These are phyloP conservation scores for Hybos culiciformis DNA, from an alignment of 2,888 invertebrate genomes.

Conservation along the genomic window DNA sequence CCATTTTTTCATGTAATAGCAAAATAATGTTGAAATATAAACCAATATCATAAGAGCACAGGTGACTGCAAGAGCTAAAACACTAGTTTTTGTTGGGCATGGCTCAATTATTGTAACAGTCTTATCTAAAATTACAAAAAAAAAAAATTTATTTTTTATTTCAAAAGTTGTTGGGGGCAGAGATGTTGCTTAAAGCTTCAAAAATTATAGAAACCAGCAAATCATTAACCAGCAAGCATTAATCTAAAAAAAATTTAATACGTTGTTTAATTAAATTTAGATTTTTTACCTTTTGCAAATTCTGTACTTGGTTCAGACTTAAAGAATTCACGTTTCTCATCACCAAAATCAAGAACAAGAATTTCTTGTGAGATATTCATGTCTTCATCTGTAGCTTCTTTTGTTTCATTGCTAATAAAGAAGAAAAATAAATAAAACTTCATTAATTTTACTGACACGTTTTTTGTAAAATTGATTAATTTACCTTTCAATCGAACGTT, in stretches of 20 bases:
- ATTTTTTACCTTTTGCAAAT: constrained; percentile 50
- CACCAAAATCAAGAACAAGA: constrained; percentile 81
- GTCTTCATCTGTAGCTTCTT: constrained; percentile 42
- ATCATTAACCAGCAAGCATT: not conserved
- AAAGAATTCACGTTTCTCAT: constrained; percentile 72
- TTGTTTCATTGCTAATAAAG: constrained; percentile 43
- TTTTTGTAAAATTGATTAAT: not conserved
- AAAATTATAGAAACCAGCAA: not conserved
- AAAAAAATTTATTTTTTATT: not conserved
- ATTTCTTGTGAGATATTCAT: constrained; percentile 94
- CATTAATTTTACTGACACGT: not conserved
- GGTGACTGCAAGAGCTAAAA: constrained; percentile 79
- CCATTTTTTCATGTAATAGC: constrained; percentile 89
- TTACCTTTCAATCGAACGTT: constrained; percentile 47
- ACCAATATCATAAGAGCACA: constrained; percentile 78
- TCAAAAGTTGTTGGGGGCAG: not conserved
- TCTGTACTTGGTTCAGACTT: constrained; percentile 63
- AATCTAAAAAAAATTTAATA: too few relatives aligned
- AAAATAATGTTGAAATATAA: constrained; percentile 83
- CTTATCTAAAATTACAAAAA: constrained; percentile 47
- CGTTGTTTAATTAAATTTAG: not conserved
- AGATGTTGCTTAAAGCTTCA: not conserved
- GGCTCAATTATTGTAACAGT: constrained; percentile 82
- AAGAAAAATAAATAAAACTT: constrained; percentile 2
- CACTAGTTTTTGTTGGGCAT: constrained; percentile 82